Evolutionary conservation across 2,888 invertebrate genomes (phyloP), one percentile per base, ranked within the genome.

Genomic region (Idaea aversata): DNA sequence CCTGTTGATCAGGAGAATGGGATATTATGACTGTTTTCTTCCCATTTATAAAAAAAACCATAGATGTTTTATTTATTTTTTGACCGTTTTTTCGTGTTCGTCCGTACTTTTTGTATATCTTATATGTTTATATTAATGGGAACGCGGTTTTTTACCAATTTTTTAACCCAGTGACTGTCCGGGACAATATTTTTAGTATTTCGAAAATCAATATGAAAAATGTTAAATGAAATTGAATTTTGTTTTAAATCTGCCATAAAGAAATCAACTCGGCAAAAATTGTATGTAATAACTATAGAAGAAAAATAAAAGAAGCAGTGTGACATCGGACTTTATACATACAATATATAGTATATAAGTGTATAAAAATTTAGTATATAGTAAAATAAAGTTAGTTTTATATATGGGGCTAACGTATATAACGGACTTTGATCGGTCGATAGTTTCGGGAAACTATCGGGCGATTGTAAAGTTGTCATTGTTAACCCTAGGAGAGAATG

Each of bases 1-100:
- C 82, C 79, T 77, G 83, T 85, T 82, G 83, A 83, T 69, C 83
- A 78, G 82, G 80, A 73, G 73, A 75, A 75, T 78, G 82, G 79
- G 82, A 77, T 70, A 71, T 63, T 1, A 65, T 70, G 72, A 74
- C 77, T 77, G 62, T 73, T 73, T 78, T 76, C 74, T 76, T 78
- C 76, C 77, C 76, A 72, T 70, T 71, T 67, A 68, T 67, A 65
- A 67, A 62, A 68, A 69, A 64, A 34, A 62, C 35, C 66, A 65
- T 67, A 65, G 68, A 70, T 69, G 65, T 68, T 75, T 73, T 71
- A 67, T 69, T 75, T 73, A 75, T 67, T 67, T 75, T 74, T 71
- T 73, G 70, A 71, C 66, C 16, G 5, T 59, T 67, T 66, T 59
- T 75, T 71, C n/a, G 34, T 63, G 47, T 63, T n/a, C 60, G 38